Evolutionary conservation across 2,113 vertebrate species (phyloP), one percentile per base, ranked within the genome.

Genomic region (Pteronura brasiliensis): DNA sequence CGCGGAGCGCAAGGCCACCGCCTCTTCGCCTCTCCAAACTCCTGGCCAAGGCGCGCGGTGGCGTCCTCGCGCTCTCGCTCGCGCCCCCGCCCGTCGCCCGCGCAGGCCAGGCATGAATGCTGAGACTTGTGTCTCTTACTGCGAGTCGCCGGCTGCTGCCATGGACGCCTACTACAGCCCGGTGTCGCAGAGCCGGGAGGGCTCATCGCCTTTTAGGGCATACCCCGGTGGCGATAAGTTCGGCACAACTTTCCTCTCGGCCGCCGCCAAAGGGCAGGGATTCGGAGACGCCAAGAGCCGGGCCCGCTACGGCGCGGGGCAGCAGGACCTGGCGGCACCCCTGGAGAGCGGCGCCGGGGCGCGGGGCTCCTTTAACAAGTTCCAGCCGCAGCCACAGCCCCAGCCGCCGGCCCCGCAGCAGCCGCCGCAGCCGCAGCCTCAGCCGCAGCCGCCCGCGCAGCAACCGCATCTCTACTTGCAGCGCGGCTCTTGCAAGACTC

Each of bases 161-260:
- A 99, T 99, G 99, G 99, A 99, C 99, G 99, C 99, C 98, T 99
- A 99, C 99, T 99, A 99, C 99, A 99, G 99, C 98, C 98, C 99
- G 97, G 99, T 99, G 98, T 99, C 99, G 97, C 99, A 99, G 99
- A 99, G 99, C 98, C 98, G 98, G 98, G 99, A 99, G 99, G 99
- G 98, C 99, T 99, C 98, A 98, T 99, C 99, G 98, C 99, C 99
- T 98, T 99, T 99, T 98, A 99, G 99, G 99, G 99, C 99, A 97
- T 99, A 99, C 98, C 99, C 99, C 95, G 98, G 99, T 95, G 98
- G 99, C 98, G 99, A 99, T 98, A 99, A 99, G 99, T 99, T 99
- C 99, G 99, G 99, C 98, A 98, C 99, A 72, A 97, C 99, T 98
- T 99, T 99, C 99, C 99, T 99, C 98, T 98, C 99, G 98, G 99